Percentiles rank a stretch among this genome's conserved stretches.
phyloP scores from a whole-genome alignment of 2,797 vertebrate species.

The Pseudocheirus occidentalis region DNA sequence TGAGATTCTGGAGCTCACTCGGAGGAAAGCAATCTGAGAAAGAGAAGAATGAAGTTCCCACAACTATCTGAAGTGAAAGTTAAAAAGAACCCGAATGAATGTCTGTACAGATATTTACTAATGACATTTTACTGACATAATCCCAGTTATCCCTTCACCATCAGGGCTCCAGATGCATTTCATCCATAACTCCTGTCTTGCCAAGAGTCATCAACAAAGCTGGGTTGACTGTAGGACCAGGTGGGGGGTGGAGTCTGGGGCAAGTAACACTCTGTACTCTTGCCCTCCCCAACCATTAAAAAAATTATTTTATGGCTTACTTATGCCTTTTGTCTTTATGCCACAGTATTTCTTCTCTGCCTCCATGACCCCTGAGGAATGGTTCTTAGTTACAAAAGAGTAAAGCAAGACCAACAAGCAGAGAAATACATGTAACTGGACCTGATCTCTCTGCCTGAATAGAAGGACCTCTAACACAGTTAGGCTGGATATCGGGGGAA shows the following conservation, averaged over 20 bases:
- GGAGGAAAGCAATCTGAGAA: not conserved
- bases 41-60: not conserved
- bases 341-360: not conserved
- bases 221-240: not conserved
- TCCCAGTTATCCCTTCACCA: not conserved
- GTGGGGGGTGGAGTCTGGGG: not conserved
- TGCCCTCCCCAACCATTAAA: not conserved
- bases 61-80: not conserved
- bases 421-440: not conserved
- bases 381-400: not conserved
- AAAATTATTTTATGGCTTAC: not conserved
- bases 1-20: not conserved
- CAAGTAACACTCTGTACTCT: not conserved
- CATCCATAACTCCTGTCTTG: not conserved
- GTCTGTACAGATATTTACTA: not conserved
- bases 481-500: not conserved
- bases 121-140: not conserved
- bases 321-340: not conserved
- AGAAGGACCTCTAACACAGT: not conserved
- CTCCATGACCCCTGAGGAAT: not conserved
- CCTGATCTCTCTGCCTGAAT: not conserved
- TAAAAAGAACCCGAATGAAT: not conserved
- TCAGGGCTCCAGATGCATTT: not conserved
- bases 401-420: not conserved
- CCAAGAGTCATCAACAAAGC: not conserved